These are phyloP conservation scores for Drosophila rubida DNA, from an alignment of 2,888 invertebrate genomes.

Conservation along the genomic window DNA sequence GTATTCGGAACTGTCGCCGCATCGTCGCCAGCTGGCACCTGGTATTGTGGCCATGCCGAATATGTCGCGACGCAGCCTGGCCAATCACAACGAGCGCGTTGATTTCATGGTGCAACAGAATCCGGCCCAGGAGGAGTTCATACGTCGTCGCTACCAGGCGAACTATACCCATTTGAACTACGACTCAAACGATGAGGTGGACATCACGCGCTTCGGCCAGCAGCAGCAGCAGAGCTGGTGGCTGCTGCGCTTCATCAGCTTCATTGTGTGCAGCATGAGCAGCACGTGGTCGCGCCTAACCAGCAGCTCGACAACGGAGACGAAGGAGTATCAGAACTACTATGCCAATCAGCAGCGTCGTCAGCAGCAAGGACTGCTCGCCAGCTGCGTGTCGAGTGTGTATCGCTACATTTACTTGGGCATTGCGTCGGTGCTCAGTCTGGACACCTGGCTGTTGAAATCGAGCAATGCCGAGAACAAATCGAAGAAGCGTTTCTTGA, in stretches of 20 bases:
- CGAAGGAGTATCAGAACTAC: constrained; percentile 60
- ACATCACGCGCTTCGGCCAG: constrained; percentile 69
- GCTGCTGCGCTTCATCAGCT: constrained; percentile 75
- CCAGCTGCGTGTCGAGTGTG: constrained; percentile 60
- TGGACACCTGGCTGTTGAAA: constrained; percentile 82
- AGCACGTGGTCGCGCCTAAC: constrained; percentile 68
- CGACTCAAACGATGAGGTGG: constrained; percentile 84
- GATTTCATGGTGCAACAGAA: constrained; percentile 81
- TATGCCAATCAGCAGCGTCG: constrained; percentile 60
- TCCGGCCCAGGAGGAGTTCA: constrained; percentile 82
- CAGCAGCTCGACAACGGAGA: constrained; percentile 48
- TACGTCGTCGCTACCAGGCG: constrained; percentile 82
- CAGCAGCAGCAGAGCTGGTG: constrained; percentile 70
- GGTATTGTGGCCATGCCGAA: constrained; percentile 94
- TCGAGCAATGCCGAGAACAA: constrained; percentile 77
- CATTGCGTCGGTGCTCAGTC: constrained; percentile 82
- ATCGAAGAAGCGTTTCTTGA: constrained; percentile 82
- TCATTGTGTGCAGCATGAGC: constrained; percentile 70
- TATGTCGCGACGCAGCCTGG: constrained; percentile 92
- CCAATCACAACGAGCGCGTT: constrained; percentile 87
- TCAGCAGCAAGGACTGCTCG: constrained; percentile 73
- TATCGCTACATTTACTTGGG: constrained; percentile 79
- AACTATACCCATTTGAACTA: constrained; percentile 69
- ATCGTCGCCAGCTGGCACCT: constrained; percentile 91
- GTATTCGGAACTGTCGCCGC: constrained; percentile 92